These are phyloP conservation scores for Poeciliopsis turneri DNA, from an alignment of 2,797 vertebrate genomes.

Conservation along the genomic window DNA sequence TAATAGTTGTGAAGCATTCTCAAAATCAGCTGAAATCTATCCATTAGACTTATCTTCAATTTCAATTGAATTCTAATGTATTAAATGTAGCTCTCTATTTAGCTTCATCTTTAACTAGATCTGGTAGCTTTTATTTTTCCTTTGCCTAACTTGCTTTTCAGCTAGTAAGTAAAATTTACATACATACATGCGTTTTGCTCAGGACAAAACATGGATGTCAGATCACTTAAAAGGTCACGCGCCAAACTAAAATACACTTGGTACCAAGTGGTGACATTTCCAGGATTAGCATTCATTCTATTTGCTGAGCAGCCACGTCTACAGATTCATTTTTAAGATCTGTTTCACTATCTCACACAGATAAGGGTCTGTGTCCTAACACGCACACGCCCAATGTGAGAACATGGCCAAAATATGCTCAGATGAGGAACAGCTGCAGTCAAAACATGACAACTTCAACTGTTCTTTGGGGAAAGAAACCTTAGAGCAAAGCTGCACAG, in stretches of 20 bases:
- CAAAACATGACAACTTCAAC: constrained; percentile 26
- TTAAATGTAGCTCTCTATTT: neutral
- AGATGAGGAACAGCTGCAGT: constrained; percentile 57
- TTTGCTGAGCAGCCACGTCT: constrained; percentile 23
- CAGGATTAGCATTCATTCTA: neutral
- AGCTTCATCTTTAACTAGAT: neutral
- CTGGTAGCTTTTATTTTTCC: neutral
- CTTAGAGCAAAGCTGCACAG: constrained; percentile 6
- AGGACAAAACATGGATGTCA: neutral
- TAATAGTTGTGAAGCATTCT: neutral
- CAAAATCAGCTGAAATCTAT: neutral
- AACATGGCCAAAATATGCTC: constrained; percentile 46
- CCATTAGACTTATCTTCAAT: neutral
- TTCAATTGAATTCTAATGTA: neutral
- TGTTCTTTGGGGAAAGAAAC: neutral
- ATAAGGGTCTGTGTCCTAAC: constrained; percentile 13
- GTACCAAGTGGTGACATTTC: neutral
- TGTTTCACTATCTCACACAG: constrained; percentile 19
- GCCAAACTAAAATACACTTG: neutral
- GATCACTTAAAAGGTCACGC: neutral
- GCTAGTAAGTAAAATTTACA: neutral
- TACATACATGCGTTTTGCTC: neutral
- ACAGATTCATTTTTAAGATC: constrained; percentile 22
- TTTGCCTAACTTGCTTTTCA: neutral
- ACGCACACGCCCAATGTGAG: constrained; percentile 16